Base-by-base conservation (phyloP, 2,113 vertebrate genomes). In the Numida meleagris region DNA sequence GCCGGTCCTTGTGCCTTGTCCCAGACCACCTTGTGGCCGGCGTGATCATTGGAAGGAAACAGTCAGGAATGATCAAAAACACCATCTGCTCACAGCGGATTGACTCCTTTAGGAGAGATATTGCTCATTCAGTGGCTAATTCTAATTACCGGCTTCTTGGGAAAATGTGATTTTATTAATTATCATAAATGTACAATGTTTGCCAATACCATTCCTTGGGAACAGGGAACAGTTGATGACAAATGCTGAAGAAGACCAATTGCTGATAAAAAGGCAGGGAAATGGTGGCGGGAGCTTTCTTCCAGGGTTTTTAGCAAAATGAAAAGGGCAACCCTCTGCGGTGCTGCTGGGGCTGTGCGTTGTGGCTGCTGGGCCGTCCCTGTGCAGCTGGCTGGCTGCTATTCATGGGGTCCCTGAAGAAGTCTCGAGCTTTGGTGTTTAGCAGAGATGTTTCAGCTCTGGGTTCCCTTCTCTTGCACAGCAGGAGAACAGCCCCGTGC, bases 11-110 rank as follows among this genome's bases (percentile, higher is more conserved):
- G 70, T 70, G 78, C 82, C 85, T 70, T 46, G 46, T 81, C 93
- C 55, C 76, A 81, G 0, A 46, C 45, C 0, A 0, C 72, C 53
- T 90, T 4, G 1, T 82, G 90, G 80, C 80, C 70, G 65, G 88
- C 46, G 25, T 21, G 36, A 72, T 90, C 86, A 67, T 2, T 74
- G 90, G 77, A 70, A 91, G 62, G 73, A 91, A 86, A 86, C 68
- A 90, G 63, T 94, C 75, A 71, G 55, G 50, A 34, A 57, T 96
- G 86, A 90, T 96, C 43, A 88, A 83, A 95, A 95, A 80, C 90
- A 91, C 50, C 90, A 93, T 95, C 90, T 94, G 92, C 86, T 94
- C 83, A 68, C 70, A 81, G 21, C 4, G 19, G 83, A 51, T 50
- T 53, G 57, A 40, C 90, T 90, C 83, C 72, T 67, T 77, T 34